Percentiles rank a stretch among this genome's conserved stretches.
Evolutionary conservation across 30 jellyfish, hydroid and myxozoan genomes (phyloP).

Genomic region (Clytia hemisphaerica): DNA sequence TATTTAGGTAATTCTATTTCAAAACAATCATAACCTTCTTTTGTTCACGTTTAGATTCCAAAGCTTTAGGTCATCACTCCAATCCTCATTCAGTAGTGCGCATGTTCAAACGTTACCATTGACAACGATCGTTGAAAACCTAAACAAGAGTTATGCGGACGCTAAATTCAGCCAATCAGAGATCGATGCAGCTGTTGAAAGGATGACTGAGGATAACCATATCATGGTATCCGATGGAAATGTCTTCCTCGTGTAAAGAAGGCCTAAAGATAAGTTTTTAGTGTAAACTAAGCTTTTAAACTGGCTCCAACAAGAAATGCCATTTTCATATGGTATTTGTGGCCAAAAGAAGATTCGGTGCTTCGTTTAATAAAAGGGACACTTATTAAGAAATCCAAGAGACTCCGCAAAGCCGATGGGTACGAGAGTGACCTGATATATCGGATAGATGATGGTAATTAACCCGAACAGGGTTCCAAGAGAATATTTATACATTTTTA

Average conservation of each 20-base stretch:
- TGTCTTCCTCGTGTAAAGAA: constrained; percentile 57
- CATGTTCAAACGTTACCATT: constrained; percentile 84
- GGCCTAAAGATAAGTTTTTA: no score
- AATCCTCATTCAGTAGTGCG: constrained; percentile 51
- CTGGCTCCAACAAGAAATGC: no score
- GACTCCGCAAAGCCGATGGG: no score
- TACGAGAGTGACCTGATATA: no score
- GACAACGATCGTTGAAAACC: constrained; percentile 34
- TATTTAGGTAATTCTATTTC: not conserved
- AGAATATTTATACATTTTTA: no score
- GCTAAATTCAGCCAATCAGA: constrained; percentile 54
- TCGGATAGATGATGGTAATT: no score
- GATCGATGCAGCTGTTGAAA: constrained; percentile 57
- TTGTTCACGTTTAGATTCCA: constrained; percentile 41
- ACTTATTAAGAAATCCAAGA: no score
- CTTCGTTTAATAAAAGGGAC: no score
- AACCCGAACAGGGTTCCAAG: no score
- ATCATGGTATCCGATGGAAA: constrained; percentile 86
- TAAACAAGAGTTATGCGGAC: constrained; percentile 70
- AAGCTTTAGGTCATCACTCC: constrained; percentile 69
- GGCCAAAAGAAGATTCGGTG: no score
- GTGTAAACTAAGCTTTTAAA: no score
- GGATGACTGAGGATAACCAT: constrained; percentile 91
- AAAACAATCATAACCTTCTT: not conserved
- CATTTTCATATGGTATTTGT: no score